Evolutionary conservation across 2,797 vertebrate species (phyloP), one percentile per base, ranked within the genome.

Genomic region (Poeciliopsis presidionis): DNA sequence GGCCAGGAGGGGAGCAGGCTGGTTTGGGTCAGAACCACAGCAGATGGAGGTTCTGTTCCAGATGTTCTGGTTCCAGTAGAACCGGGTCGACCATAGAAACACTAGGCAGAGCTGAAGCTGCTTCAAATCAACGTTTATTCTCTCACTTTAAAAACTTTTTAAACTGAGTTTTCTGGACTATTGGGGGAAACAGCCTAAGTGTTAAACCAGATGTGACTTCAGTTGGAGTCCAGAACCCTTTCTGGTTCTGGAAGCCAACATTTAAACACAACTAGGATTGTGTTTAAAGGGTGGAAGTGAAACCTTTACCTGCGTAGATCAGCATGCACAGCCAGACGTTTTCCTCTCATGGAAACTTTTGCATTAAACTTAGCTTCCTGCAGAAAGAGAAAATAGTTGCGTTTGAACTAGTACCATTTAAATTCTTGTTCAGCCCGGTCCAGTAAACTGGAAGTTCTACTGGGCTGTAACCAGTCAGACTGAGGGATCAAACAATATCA

Each of bases 281-380:
- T 33, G 20, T n/a, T 39, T 18, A 9, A 53, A 30, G 8, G 5
- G 55, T 57, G 2, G 0, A 16, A 59, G 12, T 3, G 33, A 70
- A 36, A 36, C 1, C 3, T 16, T 28, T 65, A 99, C 98, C 96
- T 97, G 88, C 96, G 95, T 45, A 99, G 95, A 86, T 99, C 97
- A 85, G 97, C 91, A 12, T 96, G 96, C 7, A 96, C 86, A 0
- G 96, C 93, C 74, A 99, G 89, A 0, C 95, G 96, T 88, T 98
- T 99, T 51, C 92, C 96, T 72, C 93, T 97, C 90, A 98, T 94
- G 0, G 95, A 94, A 80, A 99, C 96, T 89, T 96, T 98, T 36
- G 97, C 97, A 0, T 94, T 95, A 69, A 96, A 95, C 83, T 92
- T 96, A 9, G 93, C 78, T 90, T 96, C 95, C 96, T 96, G 89